Evolutionary conservation across 92 coral and sea anemone genomes (phyloP).

Genomic region (Porites rus): DNA sequence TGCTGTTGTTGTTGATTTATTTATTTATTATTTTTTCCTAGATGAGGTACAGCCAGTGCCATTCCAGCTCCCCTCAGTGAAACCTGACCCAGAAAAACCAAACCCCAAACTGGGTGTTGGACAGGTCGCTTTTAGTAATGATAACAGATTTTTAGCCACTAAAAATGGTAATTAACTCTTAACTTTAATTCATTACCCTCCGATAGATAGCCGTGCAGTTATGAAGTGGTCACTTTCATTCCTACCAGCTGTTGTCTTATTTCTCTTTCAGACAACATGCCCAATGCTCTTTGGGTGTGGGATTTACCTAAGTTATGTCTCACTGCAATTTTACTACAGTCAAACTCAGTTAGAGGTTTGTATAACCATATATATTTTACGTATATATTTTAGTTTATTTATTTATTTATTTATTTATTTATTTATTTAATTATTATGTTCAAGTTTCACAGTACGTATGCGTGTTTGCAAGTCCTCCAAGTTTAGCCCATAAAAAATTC

Average conservation of each 20-base stretch:
- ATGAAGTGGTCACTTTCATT: too few relatives aligned
- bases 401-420: neutral
- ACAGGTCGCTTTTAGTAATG: conserved; percentile 84
- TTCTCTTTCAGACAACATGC: conserved; percentile 88
- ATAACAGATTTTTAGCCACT: conserved; percentile 91
- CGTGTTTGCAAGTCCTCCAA: too few relatives aligned
- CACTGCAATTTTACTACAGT: conserved; percentile 82
- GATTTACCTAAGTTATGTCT: conserved; percentile 88
- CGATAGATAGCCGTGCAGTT: neutral
- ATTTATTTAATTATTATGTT: too few relatives aligned
- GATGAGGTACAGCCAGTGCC: conserved; percentile 92
- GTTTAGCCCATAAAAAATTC: too few relatives aligned
- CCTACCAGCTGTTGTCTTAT: neutral
- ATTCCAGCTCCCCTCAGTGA: conserved; percentile 83
- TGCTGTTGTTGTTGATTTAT: too few relatives aligned
- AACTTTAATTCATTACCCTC: neutral
- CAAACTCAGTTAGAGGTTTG: conserved; percentile 86
- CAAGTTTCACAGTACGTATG: too few relatives aligned
- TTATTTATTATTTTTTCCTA: conserved; percentile 1
- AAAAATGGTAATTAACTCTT: conserved; percentile 75
- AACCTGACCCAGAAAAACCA: conserved; percentile 94
- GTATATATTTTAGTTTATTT: neutral
- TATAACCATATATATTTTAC: neutral
- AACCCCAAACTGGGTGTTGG: conserved; percentile 95
- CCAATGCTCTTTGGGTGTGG: conserved; percentile 97